Evolutionary conservation across 2,888 invertebrate species (phyloP).

Genomic region (Agrilus cyanescens): DNA sequence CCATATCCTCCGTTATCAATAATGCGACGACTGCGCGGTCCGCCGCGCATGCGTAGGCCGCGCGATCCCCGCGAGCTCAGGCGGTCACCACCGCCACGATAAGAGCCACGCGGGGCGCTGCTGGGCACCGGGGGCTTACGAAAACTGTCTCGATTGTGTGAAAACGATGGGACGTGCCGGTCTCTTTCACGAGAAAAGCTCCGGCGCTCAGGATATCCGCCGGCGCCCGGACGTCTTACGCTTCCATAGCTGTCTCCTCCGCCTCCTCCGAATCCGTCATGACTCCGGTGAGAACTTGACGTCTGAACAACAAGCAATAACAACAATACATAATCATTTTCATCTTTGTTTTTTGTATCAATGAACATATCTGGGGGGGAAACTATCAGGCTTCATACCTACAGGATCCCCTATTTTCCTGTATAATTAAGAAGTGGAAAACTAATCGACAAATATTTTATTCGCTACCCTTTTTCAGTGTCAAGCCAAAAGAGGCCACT

Average conservation of each 20-base stretch:
- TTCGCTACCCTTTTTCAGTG: neutral
- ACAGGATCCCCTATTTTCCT: conserved; percentile 11
- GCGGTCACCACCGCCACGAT: conserved; percentile 23
- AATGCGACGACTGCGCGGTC: conserved; percentile 44
- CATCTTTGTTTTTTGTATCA: conserved; percentile 8
- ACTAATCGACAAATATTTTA: conserved; percentile 5
- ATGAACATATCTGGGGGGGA: conserved; percentile 4
- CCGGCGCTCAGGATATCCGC: conserved; percentile 42
- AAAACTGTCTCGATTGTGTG: conserved; percentile 29
- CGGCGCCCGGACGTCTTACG: conserved; percentile 36
- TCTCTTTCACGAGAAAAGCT: conserved; percentile 38
- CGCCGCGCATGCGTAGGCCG: conserved; percentile 37
- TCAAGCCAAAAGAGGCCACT: too few species aligned
- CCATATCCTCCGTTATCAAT: conserved; percentile 32
- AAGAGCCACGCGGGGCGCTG: conserved; percentile 26
- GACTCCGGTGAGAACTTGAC: conserved; percentile 29
- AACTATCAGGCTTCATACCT: conserved; percentile 26
- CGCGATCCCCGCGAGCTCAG: conserved; percentile 38
- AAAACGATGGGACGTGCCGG: conserved; percentile 26
- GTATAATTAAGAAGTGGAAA: conserved; percentile 10
- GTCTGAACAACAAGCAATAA: conserved; percentile 28
- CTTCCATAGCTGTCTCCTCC: conserved; percentile 44
- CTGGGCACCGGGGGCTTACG: conserved; percentile 29
- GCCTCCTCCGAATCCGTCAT: conserved; percentile 35
- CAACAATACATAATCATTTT: conserved; percentile 1